Percentiles rank a stretch among this genome's conserved stretches.
phyloP scores from a whole-genome alignment of 1,140 invertebrate species.

The Tetranychus urticae region DNA sequence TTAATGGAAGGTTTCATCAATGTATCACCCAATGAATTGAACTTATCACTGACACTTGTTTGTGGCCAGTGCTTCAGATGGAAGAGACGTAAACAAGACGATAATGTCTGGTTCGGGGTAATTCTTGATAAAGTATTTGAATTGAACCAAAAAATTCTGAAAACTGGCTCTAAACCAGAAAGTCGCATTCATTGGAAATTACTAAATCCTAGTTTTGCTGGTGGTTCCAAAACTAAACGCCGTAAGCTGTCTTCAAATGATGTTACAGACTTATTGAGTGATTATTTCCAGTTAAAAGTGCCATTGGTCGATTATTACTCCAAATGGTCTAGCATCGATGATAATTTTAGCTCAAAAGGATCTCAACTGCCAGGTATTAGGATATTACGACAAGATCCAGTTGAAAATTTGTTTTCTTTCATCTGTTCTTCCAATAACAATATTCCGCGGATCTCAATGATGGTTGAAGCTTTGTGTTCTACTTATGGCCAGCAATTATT shows the following conservation, averaged over 20 bases:
- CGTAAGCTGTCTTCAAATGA: not conserved
- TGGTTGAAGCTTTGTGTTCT: constrained; percentile 71
- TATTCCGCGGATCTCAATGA: constrained; percentile 59
- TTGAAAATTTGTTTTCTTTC: constrained; percentile 83
- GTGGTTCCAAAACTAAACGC: not conserved
- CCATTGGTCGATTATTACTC: constrained; percentile 40
- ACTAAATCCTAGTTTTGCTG: not conserved
- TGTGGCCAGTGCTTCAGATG: not conserved
- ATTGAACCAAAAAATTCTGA: not conserved
- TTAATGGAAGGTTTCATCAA: not conserved
- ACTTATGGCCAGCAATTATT: constrained; percentile 55
- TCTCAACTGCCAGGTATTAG: constrained; percentile 52
- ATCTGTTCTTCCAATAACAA: constrained; percentile 96
- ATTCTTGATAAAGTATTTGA: not conserved
- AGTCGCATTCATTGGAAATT: not conserved
- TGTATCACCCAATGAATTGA: not conserved
- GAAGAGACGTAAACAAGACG: not conserved
- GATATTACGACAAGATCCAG: constrained; percentile 67
- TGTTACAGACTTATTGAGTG: constrained; percentile 14
- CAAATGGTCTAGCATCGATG: constrained; percentile 45
- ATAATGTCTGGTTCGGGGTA: not conserved
- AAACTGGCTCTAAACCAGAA: not conserved
- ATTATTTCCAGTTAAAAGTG: constrained; percentile 28
- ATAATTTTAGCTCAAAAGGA: constrained; percentile 40
- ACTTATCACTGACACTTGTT: not conserved